Percentiles rank a stretch among this genome's conserved stretches.
Conservation (phyloP, 2,797 vertebrate genomes). For the Sebastiscus tertius region DNA sequence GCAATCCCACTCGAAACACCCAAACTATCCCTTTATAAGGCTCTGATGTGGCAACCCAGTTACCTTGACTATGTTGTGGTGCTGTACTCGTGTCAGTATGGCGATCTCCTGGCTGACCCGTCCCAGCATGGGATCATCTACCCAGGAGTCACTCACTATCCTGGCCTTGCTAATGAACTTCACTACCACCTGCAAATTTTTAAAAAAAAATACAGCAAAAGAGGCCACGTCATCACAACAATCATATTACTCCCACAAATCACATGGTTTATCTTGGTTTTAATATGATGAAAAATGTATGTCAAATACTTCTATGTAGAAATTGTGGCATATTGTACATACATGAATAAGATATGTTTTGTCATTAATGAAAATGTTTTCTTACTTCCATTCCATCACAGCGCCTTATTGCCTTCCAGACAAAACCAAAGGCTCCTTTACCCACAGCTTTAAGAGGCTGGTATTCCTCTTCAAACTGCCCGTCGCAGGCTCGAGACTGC, state of each 20-base stretch:
- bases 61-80: constrained; percentile 93
- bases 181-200: constrained; percentile 86
- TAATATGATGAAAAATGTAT: not conserved
- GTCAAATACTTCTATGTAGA: not conserved
- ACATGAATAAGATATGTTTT: not conserved
- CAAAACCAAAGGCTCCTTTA: constrained; percentile 94
- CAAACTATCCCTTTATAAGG: not conserved
- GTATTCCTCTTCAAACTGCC: constrained; percentile 89
- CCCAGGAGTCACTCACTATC: constrained; percentile 92
- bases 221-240: not conserved
- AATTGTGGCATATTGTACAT: not conserved
- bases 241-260: not conserved
- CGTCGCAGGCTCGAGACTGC: constrained; percentile 87
- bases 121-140: constrained; percentile 90
- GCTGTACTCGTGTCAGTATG: constrained; percentile 89
- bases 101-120: constrained; percentile 92
- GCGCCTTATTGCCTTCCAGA: constrained; percentile 89
- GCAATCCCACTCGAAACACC: too few relatives aligned
- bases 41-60: not conserved
- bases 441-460: constrained; percentile 87
- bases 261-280: not conserved
- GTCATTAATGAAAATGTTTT: not conserved
- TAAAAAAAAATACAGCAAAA: not conserved
- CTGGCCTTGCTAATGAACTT: constrained; percentile 95
- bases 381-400: constrained; percentile 85